Conservation (phyloP, 2,113 vertebrate genomes). For the Tylochromis polylepis region DNA sequence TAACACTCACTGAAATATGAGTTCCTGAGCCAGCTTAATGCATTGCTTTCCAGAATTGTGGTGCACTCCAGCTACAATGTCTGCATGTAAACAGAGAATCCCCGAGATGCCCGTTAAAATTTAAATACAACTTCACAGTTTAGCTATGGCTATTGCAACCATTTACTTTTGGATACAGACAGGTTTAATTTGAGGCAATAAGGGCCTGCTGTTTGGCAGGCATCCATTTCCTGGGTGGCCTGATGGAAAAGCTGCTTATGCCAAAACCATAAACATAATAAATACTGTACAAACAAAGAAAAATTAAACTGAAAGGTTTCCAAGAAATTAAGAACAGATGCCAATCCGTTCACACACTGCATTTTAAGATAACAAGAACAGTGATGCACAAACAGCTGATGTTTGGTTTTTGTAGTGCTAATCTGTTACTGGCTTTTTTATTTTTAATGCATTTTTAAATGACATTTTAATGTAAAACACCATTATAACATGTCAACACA, state of each 20-base stretch:
- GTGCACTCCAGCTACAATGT: background rate
- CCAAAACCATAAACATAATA: background rate
- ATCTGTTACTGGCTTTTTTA: background rate
- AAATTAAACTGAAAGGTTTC: background rate
- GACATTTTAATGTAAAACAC: background rate
- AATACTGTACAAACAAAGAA: background rate
- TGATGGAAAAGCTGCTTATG: background rate
- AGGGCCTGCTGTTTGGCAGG: background rate
- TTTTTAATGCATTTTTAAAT: background rate
- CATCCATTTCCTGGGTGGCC: background rate
- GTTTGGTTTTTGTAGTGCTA: background rate
- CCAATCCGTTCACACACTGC: background rate
- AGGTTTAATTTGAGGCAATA: background rate
- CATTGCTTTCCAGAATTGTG: background rate
- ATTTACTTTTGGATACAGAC: background rate
- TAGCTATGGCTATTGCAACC: background rate
- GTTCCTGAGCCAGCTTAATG: background rate
- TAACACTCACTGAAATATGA: rapidly evolving
- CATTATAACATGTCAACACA: background rate
- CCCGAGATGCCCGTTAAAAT: background rate
- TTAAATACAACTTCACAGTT: background rate
- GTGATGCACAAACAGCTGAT: background rate
- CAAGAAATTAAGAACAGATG: background rate
- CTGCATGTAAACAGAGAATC: background rate
- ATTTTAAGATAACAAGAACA: background rate